Evolutionary conservation across 2,888 invertebrate genomes (phyloP), one percentile per base, ranked within the genome.

Genomic region (Drosophila siamana): DNA sequence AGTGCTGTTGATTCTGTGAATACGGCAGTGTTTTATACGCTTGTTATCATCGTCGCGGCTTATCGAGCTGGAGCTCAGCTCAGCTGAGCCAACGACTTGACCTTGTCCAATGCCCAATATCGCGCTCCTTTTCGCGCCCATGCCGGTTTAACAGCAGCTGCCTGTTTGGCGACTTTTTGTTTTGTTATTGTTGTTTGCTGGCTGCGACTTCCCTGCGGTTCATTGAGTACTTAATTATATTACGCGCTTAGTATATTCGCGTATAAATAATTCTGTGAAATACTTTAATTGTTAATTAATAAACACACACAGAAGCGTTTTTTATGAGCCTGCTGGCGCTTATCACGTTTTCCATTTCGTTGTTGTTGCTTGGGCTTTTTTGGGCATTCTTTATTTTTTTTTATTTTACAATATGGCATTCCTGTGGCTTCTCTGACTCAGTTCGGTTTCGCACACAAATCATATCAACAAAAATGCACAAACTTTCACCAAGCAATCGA

Each of bases 221-320:
- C 83, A 88, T 80, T 86, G 88, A 88, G 88, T 86, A 83, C 61
- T 86, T 88, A 86, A 83, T 83, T 89, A 77, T 68, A 73, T 74
- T 66, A 69, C 36, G 54, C 61, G 67, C 40, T 56, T 67, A 68
- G 74, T 40, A 63, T 78, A 60, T n/a, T 26, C 36, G 51, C 43
- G 33, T 51, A 60, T 51, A 60, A 55, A 55, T 33, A 55, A 50
- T 50, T 50, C 41, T 40, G 57, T 50, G 36, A 51, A 57, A 51
- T 57, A 48, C 28, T 48, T 30, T 40, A 41, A 59, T 55, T 13
- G 38, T 13, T 38, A 41, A 52, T 52, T 50, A 5, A 50, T 50
- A 13, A 2, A 11, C 48, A 48, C 47, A 33, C 47, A 48, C 5
- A 16, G n/a, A n/a, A 13, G 22, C 19, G 16, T 36, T 38, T 51